These are phyloP conservation scores for Seriola quinqueradiata DNA, from an alignment of 2,113 vertebrate species.

Conservation along the genomic window DNA sequence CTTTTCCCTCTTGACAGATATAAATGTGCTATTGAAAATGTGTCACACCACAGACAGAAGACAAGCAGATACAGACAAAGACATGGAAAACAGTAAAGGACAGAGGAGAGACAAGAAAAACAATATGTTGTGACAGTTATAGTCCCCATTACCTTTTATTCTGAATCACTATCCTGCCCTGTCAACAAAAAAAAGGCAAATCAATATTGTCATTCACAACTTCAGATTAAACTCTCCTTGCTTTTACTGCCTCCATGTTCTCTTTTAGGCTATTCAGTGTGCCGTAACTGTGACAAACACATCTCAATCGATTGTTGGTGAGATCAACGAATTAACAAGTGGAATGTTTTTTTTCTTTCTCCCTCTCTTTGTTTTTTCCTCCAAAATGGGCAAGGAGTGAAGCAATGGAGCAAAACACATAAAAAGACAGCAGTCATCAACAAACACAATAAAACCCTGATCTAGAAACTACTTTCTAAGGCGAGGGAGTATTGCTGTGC, in stretches of 20 bases:
- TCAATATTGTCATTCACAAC: constrained; percentile 87
- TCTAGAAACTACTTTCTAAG: constrained; percentile 79
- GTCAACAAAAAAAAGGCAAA: constrained; percentile 81
- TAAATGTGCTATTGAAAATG: constrained; percentile 49
- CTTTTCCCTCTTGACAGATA: constrained; percentile 21
- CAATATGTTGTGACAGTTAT: constrained; percentile 66
- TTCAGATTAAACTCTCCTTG: constrained; percentile 81
- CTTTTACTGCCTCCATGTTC: constrained; percentile 77
- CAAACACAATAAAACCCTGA: constrained; percentile 84
- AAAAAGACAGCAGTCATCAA: constrained; percentile 83
- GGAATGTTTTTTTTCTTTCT: constrained; percentile 61
- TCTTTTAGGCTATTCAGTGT: constrained; percentile 77
- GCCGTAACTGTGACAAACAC: constrained; percentile 77
- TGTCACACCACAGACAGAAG: constrained; percentile 25
- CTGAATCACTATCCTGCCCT: constrained; percentile 62
- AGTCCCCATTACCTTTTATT: constrained; percentile 72
- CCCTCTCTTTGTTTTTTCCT: constrained; percentile 56
- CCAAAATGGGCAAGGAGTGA: constrained; percentile 77
- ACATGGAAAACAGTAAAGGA: constrained; percentile 23
- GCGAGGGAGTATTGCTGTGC: constrained; percentile 78
- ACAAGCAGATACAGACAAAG: constrained; percentile 28
- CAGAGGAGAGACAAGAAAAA: constrained; percentile 43
- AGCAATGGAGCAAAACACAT: constrained; percentile 83
- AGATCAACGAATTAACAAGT: constrained; percentile 83
- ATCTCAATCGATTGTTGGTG: constrained; percentile 81